These are phyloP conservation scores for Sebastiscus albofasciatus DNA, from an alignment of 2,797 vertebrate genomes.

Conservation along the genomic window DNA sequence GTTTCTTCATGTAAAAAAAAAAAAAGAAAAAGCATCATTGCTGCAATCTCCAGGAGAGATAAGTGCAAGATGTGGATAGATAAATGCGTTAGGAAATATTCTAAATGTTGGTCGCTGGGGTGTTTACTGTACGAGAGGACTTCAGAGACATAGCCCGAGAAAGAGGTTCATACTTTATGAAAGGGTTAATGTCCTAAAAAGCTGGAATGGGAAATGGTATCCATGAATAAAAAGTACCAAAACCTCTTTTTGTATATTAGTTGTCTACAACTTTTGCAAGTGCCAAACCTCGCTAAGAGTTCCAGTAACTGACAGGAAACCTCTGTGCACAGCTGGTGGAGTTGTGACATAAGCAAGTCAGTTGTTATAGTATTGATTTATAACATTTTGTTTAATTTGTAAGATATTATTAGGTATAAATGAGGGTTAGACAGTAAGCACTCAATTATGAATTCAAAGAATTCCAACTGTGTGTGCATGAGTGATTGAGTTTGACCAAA, in stretches of 20 bases:
- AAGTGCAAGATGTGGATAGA: slow-evolving; percentile 31
- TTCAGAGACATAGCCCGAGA: slow-evolving; percentile 27
- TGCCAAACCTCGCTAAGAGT: slow-evolving; percentile 53
- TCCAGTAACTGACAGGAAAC: slow-evolving; percentile 23
- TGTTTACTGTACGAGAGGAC: slow-evolving; percentile 36
- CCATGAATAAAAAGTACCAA: slow-evolving; percentile 60
- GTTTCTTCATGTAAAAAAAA: slow-evolving; percentile 12
- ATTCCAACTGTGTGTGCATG: slow-evolving; percentile 76
- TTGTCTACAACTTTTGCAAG: slow-evolving; percentile 52
- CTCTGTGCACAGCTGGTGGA: slow-evolving; percentile 37
- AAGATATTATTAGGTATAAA: slow-evolving; percentile 62
- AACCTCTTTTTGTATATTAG: slow-evolving; percentile 62
- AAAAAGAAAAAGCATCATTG: neutral
- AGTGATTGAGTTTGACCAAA: slow-evolving; percentile 66
- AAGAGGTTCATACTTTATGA: slow-evolving; percentile 26
- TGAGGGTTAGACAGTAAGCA: slow-evolving; percentile 72
- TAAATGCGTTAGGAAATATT: slow-evolving; percentile 36
- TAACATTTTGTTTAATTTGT: slow-evolving; percentile 58
- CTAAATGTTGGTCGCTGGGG: slow-evolving; percentile 23
- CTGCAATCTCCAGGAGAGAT: slow-evolving; percentile 79
- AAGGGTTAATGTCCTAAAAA: slow-evolving; percentile 47
- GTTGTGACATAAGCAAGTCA: slow-evolving; percentile 31
- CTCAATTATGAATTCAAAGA: slow-evolving; percentile 84
- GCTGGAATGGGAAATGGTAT: slow-evolving; percentile 41
- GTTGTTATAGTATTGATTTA: slow-evolving; percentile 42